Evolutionary conservation across 2,113 vertebrate genomes (phyloP), one percentile per base, ranked within the genome.

Genomic region (Pseudois nayaur): DNA sequence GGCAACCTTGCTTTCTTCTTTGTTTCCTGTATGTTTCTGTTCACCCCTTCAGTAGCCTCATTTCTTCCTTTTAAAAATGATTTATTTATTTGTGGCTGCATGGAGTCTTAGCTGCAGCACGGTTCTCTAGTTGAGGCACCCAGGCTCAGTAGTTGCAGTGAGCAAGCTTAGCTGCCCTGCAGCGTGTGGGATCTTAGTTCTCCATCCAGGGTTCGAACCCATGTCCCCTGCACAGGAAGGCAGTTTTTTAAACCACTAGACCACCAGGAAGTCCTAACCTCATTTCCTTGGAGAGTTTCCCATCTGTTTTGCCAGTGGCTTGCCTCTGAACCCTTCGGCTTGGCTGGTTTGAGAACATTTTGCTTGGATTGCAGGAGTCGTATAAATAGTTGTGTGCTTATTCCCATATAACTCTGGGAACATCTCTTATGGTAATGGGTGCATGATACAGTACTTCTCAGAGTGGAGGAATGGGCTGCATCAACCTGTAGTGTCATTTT

Each of bases 401-500:
- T 96, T 97, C 74, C 76, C 79, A 85, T 59, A 71, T 97, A 97
- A 94, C 36, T 16, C 91, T 43, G 48, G 91, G 60, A 97, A 67
- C 94, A 96, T 0, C 97, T 93, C 87, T 87, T 74, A 76, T 14
- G 74, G 84, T 95, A 95, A 95, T 95, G 92, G 93, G 45, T 90
- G 13, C 74, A 74, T 93, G 83, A 91, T 90, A 96, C 95, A 91
- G 83, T 97, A 97, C 87, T 97, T 91, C 19, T 0, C 87, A 86
- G 97, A 71, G 45, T 97, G 81, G 94, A 94, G 4, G 54, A 89
- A 91, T 94, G 95, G 93, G 96, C 91, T 98, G 33, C 79, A 97
- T 97, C 97, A 97, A 92, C 8, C 78, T 98, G 5, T 89, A 95
- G 94, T 97, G 95, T 21, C 79, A 92, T 89, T 98, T 94, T 93